A percentile compares a stretch with the other conserved stretches of the same genome.
Conservation (phyloP, 2,113 vertebrate species). For the Anhinga anhinga region DNA sequence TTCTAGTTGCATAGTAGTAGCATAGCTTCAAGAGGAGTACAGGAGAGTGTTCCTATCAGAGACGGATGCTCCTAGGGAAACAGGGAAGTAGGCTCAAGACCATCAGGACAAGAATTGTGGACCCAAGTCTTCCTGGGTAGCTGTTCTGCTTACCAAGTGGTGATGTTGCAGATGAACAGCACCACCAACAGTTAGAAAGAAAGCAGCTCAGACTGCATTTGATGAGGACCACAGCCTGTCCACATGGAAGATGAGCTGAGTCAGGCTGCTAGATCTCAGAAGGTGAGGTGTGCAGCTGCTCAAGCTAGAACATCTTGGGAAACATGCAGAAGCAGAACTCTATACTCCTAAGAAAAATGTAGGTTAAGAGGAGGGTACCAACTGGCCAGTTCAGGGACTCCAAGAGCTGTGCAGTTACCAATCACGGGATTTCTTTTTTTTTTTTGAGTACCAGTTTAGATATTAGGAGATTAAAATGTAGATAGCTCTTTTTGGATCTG, state of each 20-base stretch:
- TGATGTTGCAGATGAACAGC: neutral
- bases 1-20: neutral
- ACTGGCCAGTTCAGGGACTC: neutral
- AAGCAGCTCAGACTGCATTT: neutral
- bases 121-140: neutral
- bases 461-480: neutral
- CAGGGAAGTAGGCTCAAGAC: neutral
- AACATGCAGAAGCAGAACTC: neutral
- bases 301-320: neutral
- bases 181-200: neutral
- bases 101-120: neutral
- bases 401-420: neutral
- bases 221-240: neutral
- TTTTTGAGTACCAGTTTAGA: neutral
- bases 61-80: neutral
- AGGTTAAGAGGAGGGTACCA: neutral
- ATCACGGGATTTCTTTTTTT: too few relatives aligned
- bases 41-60: neutral
- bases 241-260: neutral
- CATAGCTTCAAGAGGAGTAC: neutral
- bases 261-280: neutral
- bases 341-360: neutral
- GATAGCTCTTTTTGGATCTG: neutral
- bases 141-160: neutral
- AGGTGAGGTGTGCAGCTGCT: neutral